Percentiles rank a stretch among this genome's conserved stretches.
phyloP scores from a whole-genome alignment of 2,888 invertebrate genomes.

The Lottia scabra region DNA sequence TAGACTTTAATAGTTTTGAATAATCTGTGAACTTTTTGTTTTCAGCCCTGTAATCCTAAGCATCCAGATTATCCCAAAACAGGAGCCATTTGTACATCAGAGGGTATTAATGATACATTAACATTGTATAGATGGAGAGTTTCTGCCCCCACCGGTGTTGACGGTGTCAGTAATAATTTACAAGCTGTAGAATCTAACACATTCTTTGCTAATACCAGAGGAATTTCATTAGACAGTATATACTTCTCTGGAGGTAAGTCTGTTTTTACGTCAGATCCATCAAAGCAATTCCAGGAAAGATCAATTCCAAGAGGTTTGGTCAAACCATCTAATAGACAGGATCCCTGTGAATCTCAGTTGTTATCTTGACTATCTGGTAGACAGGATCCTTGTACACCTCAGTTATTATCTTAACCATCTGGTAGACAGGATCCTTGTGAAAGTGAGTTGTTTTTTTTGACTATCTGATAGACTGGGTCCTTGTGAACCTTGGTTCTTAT shows the following conservation, averaged over 20 bases:
- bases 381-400: too few relatives aligned
- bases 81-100: conserved; percentile 52
- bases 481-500: too few relatives aligned
- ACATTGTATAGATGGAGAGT: conserved; percentile 67
- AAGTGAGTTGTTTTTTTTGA: too few relatives aligned
- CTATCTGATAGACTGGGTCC: too few relatives aligned
- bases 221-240: conserved; percentile 66
- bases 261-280: too few relatives aligned
- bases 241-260: conserved; percentile 65
- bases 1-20: neutral
- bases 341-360: too few relatives aligned
- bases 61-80: conserved; percentile 64
- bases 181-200: conserved; percentile 63
- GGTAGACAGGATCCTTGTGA: too few relatives aligned
- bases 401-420: too few relatives aligned
- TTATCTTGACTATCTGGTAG: too few relatives aligned
- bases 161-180: conserved; percentile 58
- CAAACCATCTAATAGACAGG: too few relatives aligned
- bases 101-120: conserved; percentile 65
- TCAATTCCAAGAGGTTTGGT: too few relatives aligned
- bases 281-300: too few relatives aligned
- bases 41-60: conserved; percentile 66
- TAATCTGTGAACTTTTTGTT: neutral
- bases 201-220: conserved; percentile 64
- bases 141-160: conserved; percentile 58